Conservation (phyloP, 1,140 invertebrate species). For the Drosophila neocordata region DNA sequence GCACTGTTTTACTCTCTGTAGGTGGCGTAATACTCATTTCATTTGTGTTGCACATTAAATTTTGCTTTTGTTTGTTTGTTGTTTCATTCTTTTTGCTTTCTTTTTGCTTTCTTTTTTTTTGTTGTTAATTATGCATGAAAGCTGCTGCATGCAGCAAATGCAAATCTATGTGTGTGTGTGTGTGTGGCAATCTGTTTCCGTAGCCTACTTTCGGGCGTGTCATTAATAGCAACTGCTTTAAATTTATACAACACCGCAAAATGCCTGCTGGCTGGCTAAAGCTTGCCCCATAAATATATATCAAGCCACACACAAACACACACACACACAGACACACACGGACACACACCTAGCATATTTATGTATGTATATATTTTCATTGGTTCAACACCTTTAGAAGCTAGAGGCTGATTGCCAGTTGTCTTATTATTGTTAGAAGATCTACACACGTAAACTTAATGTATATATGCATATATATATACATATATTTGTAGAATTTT, state of each 20-base stretch:
- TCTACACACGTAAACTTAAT: slow-evolving; percentile 31
- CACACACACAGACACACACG: background rate
- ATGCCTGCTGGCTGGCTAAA: slow-evolving; percentile 34
- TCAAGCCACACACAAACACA: background rate
- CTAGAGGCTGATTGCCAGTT: slow-evolving; percentile 24
- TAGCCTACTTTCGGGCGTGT: slow-evolving; percentile 60
- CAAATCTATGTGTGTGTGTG: slow-evolving; percentile 18
- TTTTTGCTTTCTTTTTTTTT: slow-evolving; percentile 27
- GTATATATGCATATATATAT: background rate
- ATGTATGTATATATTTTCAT: slow-evolving; percentile 43
- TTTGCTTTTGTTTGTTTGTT: slow-evolving; percentile 42
- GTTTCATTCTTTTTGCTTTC: background rate
- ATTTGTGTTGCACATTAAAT: slow-evolving; percentile 62
- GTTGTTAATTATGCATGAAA: slow-evolving; percentile 67
- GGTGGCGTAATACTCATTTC: slow-evolving; percentile 61
- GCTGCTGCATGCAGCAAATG: slow-evolving; percentile 47
- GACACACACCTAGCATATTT: background rate
- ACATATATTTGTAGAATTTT: slow-evolving; percentile 40
- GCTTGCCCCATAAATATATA: slow-evolving; percentile 12
- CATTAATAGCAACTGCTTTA: slow-evolving; percentile 70
- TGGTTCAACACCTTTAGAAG: slow-evolving; percentile 63
- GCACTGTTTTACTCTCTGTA: slow-evolving; percentile 12
- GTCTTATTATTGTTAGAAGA: slow-evolving; percentile 43
- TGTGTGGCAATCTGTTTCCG: slow-evolving; percentile 15
- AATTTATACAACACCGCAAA: slow-evolving; percentile 60